phyloP scores from a whole-genome alignment of 2,888 invertebrate species.

The Drosophila kokeensis region DNA sequence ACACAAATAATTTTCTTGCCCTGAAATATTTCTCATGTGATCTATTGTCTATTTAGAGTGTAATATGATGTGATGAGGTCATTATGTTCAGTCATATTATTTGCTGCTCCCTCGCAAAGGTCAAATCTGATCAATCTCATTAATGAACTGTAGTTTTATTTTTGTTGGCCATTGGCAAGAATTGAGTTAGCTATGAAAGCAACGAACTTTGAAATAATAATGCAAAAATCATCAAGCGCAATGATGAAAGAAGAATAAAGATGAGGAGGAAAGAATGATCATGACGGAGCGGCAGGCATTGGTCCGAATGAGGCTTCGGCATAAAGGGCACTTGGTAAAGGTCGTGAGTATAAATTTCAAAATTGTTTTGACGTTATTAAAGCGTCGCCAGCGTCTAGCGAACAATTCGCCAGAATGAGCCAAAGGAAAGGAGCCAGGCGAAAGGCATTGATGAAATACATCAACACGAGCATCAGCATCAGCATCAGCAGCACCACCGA shows the following conservation, averaged over 20 bases:
- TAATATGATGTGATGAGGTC: slow-evolving; percentile 18
- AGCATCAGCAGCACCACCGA: slow-evolving; percentile 10
- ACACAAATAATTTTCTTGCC: too few relatives aligned
- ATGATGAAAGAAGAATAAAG: slow-evolving; percentile 1
- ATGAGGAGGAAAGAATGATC: slow-evolving; percentile 16
- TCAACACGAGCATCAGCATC: slow-evolving; percentile 42
- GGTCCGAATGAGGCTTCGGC: slow-evolving; percentile 30
- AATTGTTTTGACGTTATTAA: slow-evolving; percentile 71
- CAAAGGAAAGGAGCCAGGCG: slow-evolving; percentile 31
- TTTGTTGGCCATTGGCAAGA: slow-evolving; percentile 8
- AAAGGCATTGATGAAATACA: slow-evolving; percentile 72
- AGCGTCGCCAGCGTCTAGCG: slow-evolving; percentile 43
- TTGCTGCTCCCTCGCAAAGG: slow-evolving; percentile 25
- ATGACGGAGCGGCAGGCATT: slow-evolving; percentile 4
- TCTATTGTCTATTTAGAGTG: slow-evolving; percentile 1
- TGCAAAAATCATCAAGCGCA: slow-evolving; percentile 23
- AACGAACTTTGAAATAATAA: slow-evolving; percentile 21
- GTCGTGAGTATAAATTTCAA: slow-evolving; percentile 79
- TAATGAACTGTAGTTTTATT: slow-evolving; percentile 33
- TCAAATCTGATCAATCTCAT: slow-evolving; percentile 38
- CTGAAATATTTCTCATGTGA: neutral
- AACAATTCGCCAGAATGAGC: slow-evolving; percentile 52
- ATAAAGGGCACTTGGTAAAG: slow-evolving; percentile 59
- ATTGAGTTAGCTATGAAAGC: neutral
- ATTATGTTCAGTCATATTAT: slow-evolving; percentile 7